These are phyloP conservation scores for Haliclona indistincta DNA, from an alignment of 37 sponge, comb jelly and placozoan genomes.

Conservation along the genomic window DNA sequence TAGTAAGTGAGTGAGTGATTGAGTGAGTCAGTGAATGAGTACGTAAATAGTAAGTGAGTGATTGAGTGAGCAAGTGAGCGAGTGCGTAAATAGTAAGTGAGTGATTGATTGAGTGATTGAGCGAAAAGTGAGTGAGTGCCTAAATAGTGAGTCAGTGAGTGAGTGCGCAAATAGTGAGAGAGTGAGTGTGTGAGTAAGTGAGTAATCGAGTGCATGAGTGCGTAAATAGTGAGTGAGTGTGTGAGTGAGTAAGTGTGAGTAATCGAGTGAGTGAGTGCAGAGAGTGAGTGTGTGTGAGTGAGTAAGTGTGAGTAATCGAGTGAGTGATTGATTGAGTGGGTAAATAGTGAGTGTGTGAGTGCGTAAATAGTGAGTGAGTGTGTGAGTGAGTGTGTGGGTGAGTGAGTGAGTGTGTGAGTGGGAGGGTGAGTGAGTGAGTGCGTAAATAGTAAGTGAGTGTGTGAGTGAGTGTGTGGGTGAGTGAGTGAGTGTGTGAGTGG, in stretches of 20 bases:
- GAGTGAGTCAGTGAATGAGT: not conserved
- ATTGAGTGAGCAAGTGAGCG: not conserved
- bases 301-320: not conserved
- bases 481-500: too few relatives aligned
- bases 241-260: too few relatives aligned
- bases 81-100: too few relatives aligned
- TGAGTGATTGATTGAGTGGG: too few relatives aligned
- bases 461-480: not conserved
- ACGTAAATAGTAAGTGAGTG: not conserved
- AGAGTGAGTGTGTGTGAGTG: not conserved
- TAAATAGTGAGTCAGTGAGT: not conserved
- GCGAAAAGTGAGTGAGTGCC: not conserved
- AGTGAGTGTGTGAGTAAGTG: too few relatives aligned
- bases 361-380: too few relatives aligned
- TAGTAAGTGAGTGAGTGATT: not conserved
- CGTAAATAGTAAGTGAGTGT: not conserved
- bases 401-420: too few relatives aligned
- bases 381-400: too few relatives aligned
- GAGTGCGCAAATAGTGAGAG: not conserved
- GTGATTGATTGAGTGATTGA: slow-evolving; percentile 10
- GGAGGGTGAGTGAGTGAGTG: not conserved
- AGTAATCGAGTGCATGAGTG: too few relatives aligned
- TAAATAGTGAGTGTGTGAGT: not conserved
- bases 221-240: too few relatives aligned
- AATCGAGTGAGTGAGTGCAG: not conserved